Conservation (phyloP, 2,113 vertebrate genomes). For the Salvelinus alpinus region DNA sequence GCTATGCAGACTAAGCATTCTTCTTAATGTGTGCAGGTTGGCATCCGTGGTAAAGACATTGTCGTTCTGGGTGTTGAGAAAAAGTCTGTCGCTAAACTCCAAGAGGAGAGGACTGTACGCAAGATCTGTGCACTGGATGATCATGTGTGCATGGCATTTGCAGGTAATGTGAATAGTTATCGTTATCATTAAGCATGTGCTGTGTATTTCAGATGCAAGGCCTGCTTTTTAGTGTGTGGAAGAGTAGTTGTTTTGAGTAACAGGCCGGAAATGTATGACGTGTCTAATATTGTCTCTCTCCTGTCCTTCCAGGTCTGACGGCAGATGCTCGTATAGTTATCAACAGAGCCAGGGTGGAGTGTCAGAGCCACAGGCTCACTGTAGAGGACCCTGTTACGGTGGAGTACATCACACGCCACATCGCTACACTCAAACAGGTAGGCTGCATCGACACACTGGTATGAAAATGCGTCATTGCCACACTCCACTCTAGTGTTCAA, state of each 20-base stretch:
- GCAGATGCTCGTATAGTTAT: constrained; percentile 87
- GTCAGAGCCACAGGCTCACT: constrained; percentile 86
- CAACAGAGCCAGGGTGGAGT: constrained; percentile 85
- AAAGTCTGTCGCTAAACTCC: constrained; percentile 86
- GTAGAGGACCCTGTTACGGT: constrained; percentile 88
- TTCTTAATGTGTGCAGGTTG: constrained; percentile 69
- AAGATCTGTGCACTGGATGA: constrained; percentile 88
- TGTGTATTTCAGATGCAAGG: no score
- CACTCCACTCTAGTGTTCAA: no score
- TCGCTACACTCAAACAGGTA: constrained; percentile 87
- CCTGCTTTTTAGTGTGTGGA: no score
- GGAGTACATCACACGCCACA: constrained; percentile 88
- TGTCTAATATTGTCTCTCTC: background rate
- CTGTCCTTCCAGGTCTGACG: constrained; percentile 75
- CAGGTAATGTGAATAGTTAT: constrained; percentile 64
- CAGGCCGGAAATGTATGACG: no score
- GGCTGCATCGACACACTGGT: background rate
- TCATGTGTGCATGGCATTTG: constrained; percentile 88
- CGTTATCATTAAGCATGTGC: no score
- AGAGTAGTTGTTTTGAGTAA: no score
- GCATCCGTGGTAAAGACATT: constrained; percentile 83
- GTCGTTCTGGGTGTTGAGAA: constrained; percentile 89
- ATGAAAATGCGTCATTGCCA: background rate
- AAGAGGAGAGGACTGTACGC: constrained; percentile 85
- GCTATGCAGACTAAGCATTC: no score